Conservation (phyloP, 2,888 invertebrate genomes). For the Drosophila setosimentum region DNA sequence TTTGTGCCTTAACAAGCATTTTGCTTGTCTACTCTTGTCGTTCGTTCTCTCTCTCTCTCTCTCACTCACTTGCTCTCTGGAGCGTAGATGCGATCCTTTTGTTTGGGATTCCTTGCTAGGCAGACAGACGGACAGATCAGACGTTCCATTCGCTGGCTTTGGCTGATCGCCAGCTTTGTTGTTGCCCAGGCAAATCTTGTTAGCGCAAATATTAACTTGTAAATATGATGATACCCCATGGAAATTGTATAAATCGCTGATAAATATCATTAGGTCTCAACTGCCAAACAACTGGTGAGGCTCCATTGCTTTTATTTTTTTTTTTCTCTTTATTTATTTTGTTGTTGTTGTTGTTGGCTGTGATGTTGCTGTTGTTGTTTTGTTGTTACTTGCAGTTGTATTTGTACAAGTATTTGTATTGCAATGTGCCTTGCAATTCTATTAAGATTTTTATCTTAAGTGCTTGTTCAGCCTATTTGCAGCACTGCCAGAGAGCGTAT, state of each 20-base stretch:
- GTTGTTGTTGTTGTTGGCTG: background rate
- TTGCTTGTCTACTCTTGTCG: conserved; percentile 83
- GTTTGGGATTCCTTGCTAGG: conserved; percentile 61
- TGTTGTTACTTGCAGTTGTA: conserved; percentile 32
- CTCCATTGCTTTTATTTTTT: conserved; percentile 38
- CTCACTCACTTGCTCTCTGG: background rate
- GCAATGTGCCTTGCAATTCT: conserved; percentile 80
- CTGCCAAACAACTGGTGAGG: conserved; percentile 22
- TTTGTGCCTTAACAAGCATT: conserved; percentile 83
- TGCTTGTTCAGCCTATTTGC: conserved; percentile 79
- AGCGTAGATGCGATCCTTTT: conserved; percentile 63
- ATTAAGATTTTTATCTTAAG: conserved; percentile 82
- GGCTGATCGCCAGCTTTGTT: conserved; percentile 30
- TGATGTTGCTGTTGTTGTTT: conserved; percentile 20
- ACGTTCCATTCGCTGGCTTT: conserved; percentile 40
- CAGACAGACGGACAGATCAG: conserved; percentile 16
- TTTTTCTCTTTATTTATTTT: conserved; percentile 14
- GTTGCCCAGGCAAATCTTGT: conserved; percentile 74
- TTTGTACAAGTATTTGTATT: conserved; percentile 54
- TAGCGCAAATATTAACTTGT: conserved; percentile 85
- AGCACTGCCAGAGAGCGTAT: conserved; percentile 46
- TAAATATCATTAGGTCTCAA: conserved; percentile 78
- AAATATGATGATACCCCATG: conserved; percentile 83
- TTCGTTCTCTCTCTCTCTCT: conserved; percentile 39
- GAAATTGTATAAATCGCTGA: conserved; percentile 81